These are phyloP conservation scores for Aphodius sticticus DNA, from an alignment of 2,888 invertebrate species.

Conservation along the genomic window DNA sequence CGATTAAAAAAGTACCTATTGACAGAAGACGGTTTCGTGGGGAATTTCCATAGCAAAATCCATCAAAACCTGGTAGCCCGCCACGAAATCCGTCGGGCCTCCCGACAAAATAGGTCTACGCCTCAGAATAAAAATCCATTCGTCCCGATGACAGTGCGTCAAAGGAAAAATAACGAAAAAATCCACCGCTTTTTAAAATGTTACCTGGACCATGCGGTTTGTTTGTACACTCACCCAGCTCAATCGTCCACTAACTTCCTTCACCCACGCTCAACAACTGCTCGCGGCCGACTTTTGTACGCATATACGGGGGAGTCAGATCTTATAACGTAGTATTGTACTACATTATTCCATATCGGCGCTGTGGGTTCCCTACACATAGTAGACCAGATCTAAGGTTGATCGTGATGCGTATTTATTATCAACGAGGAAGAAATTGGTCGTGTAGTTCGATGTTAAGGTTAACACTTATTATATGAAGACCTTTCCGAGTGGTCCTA, in stretches of 20 bases:
- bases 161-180: conserved; percentile 48
- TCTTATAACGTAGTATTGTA: conserved; percentile 52
- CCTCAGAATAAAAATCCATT: conserved; percentile 30
- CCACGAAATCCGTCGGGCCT: conserved; percentile 16
- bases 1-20: background rate
- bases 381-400: conserved; percentile 44
- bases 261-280: conserved; percentile 13
- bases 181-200: conserved; percentile 50
- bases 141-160: conserved; percentile 44
- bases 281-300: conserved; percentile 47
- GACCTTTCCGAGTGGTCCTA: conserved; percentile 53
- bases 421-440: conserved; percentile 38
- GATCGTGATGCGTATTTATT: conserved; percentile 34
- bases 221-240: conserved; percentile 46
- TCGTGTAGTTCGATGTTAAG: conserved; percentile 51
- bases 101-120: background rate
- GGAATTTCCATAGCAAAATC: conserved; percentile 6
- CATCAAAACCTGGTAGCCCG: conserved; percentile 20
- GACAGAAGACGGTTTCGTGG: background rate
- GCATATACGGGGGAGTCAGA: conserved; percentile 51
- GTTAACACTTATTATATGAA: conserved; percentile 58
- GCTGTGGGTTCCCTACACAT: conserved; percentile 45
- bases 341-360: conserved; percentile 53
- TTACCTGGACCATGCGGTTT: conserved; percentile 55
- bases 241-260: conserved; percentile 36